Conservation (phyloP, 1,140 invertebrate species). For the Dreissena polymorpha region DNA sequence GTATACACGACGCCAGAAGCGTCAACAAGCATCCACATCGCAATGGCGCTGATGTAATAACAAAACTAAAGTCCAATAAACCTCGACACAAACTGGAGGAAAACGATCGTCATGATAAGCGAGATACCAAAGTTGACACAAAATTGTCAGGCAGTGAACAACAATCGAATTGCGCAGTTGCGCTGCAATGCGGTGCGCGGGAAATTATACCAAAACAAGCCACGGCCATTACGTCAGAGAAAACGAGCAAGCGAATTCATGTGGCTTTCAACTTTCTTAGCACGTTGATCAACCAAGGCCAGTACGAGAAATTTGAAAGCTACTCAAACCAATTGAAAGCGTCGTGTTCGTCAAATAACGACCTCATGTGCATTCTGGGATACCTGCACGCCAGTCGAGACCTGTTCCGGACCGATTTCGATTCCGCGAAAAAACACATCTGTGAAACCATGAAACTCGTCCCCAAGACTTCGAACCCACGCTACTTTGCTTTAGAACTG, state of each 20-base stretch:
- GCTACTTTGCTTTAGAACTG: constrained; percentile 58
- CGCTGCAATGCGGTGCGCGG: too few relatives aligned
- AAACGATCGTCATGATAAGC: too few relatives aligned
- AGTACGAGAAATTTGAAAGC: constrained; percentile 50
- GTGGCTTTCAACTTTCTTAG: constrained; percentile 61
- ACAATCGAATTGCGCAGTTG: too few relatives aligned
- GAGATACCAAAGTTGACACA: too few relatives aligned
- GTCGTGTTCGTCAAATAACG: constrained; percentile 31
- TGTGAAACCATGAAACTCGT: constrained; percentile 40
- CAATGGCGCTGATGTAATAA: too few relatives aligned
- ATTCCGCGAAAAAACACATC: constrained; percentile 55
- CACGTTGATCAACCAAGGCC: constrained; percentile 59
- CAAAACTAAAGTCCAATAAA: too few relatives aligned
- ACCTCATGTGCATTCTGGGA: constrained; percentile 55
- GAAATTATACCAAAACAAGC: background rate
- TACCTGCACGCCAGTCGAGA: constrained; percentile 58
- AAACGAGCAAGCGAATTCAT: constrained; percentile 28
- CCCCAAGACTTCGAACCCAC: constrained; percentile 55
- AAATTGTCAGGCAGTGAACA: too few relatives aligned
- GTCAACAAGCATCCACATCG: too few relatives aligned
- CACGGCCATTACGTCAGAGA: constrained; percentile 2
- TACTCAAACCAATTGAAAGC: constrained; percentile 18
- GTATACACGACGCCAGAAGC: too few relatives aligned
- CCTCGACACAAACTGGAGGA: too few relatives aligned
- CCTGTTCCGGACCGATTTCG: constrained; percentile 53